phyloP scores from a whole-genome alignment of 1,140 invertebrate species.

The Augochlora pura region DNA sequence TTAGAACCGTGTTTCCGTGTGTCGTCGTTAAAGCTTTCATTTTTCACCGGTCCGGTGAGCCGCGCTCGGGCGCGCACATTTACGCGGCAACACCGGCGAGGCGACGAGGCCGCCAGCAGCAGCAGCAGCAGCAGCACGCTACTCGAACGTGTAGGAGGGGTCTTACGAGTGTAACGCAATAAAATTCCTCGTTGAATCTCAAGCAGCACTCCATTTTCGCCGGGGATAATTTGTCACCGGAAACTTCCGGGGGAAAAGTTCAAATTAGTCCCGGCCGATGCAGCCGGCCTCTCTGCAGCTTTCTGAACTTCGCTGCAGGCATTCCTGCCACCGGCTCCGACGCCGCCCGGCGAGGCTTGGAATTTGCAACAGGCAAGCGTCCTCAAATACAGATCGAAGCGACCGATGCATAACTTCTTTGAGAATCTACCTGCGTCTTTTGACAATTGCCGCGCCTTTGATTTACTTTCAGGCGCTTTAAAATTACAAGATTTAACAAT shows the following conservation, averaged over 20 bases:
- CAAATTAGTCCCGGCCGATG: conserved; percentile 54
- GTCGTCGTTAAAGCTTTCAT: conserved; percentile 34
- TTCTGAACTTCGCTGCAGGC: conserved; percentile 36
- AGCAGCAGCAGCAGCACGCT: neutral
- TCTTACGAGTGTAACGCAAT: conserved; percentile 42
- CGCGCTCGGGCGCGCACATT: neutral
- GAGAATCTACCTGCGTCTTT: no score
- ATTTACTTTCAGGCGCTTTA: no score
- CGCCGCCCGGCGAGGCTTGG: neutral
- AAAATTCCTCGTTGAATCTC: conserved; percentile 58
- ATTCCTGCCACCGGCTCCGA: conserved; percentile 5
- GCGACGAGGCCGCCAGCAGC: no score
- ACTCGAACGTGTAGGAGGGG: neutral
- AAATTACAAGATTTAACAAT: no score
- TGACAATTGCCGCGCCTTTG: no score
- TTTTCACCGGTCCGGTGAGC: conserved; percentile 22
- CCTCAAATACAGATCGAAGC: neutral
- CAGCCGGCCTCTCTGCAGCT: conserved; percentile 10
- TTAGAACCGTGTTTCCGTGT: conserved; percentile 35
- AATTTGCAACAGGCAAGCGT: neutral
- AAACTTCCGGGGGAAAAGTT: conserved; percentile 55
- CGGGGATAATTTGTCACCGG: conserved; percentile 57
- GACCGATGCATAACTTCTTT: no score
- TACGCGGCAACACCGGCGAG: neutral
- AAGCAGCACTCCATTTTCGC: conserved; percentile 57